Conservation (phyloP, 2,113 vertebrate species). For the Arenaria interpres region DNA sequence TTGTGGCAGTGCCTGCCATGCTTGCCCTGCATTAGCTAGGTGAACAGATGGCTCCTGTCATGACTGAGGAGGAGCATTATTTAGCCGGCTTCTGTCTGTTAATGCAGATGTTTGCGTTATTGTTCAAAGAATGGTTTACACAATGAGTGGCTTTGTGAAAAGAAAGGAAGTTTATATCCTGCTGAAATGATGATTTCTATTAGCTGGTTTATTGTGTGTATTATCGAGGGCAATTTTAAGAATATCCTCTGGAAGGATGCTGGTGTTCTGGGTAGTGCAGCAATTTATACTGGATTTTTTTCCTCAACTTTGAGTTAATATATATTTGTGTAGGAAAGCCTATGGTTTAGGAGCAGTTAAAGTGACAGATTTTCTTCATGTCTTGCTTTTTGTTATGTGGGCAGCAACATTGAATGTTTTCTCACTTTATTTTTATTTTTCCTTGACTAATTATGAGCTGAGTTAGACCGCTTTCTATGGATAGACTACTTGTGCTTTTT, state of each 20-base stretch:
- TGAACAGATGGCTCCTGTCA: slow-evolving; percentile 12
- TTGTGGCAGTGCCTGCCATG: not conserved
- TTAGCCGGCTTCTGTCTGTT: not conserved
- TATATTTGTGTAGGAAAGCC: not conserved
- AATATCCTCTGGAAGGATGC: not conserved
- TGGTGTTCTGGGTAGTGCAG: not conserved
- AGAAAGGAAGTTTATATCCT: not conserved
- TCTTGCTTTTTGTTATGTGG: not conserved
- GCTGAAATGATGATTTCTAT: not conserved
- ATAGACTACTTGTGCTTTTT: not conserved
- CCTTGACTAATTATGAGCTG: not conserved
- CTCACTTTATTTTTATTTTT: not conserved
- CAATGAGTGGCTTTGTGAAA: not conserved
- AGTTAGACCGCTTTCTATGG: not conserved
- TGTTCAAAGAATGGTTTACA: not conserved
- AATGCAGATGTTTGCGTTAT: slow-evolving; percentile 9
- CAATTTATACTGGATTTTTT: not conserved
- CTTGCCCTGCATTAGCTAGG: not conserved
- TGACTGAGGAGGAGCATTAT: not conserved
- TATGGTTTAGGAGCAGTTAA: not conserved
- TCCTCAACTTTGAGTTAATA: not conserved
- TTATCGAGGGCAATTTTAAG: not conserved
- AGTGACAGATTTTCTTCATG: not conserved
- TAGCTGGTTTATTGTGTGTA: not conserved
- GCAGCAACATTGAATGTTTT: not conserved